Percentiles rank a stretch among this genome's conserved stretches.
Conservation (phyloP, 2,888 invertebrate species). For the Andricus curvator region DNA sequence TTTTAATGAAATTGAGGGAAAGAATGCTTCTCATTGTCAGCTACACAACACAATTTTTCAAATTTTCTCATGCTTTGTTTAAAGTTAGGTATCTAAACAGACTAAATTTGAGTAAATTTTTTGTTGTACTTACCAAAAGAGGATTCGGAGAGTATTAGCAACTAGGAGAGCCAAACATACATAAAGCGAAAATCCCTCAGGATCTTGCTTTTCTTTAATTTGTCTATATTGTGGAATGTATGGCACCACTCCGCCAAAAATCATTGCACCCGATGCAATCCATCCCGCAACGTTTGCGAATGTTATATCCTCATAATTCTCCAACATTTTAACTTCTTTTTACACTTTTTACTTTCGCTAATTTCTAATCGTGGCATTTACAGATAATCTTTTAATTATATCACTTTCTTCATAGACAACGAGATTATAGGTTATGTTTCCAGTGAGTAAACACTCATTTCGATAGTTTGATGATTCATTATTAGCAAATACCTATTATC, state of each 20-base stretch:
- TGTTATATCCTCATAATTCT: slow-evolving; percentile 78
- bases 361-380: slow-evolving; percentile 13
- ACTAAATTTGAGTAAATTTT: slow-evolving; percentile 14
- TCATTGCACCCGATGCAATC: slow-evolving; percentile 93
- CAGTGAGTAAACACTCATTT: not conserved
- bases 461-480: not conserved
- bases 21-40: not conserved
- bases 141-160: slow-evolving; percentile 97
- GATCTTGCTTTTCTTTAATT: slow-evolving; percentile 93
- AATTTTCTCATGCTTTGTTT: not conserved
- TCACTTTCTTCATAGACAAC: not conserved
- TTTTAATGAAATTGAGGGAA: not conserved
- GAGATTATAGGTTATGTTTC: slow-evolving; percentile 2
- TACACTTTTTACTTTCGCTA: not conserved
- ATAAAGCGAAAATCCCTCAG: slow-evolving; percentile 97
- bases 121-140: slow-evolving; percentile 92
- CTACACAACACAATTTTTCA: not conserved
- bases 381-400: slow-evolving; percentile 7
- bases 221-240: slow-evolving; percentile 98
- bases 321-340: slow-evolving; percentile 45
- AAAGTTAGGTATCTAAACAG: not conserved
- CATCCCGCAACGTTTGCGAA: slow-evolving; percentile 88
- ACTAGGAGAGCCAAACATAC: slow-evolving; percentile 97
- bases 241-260: slow-evolving; percentile 96
- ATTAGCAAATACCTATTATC: not conserved